A percentile compares a stretch with the other conserved stretches of the same genome.
phyloP scores from a whole-genome alignment of 2,797 vertebrate species.

The Aselliscus stoliczkanus region DNA sequence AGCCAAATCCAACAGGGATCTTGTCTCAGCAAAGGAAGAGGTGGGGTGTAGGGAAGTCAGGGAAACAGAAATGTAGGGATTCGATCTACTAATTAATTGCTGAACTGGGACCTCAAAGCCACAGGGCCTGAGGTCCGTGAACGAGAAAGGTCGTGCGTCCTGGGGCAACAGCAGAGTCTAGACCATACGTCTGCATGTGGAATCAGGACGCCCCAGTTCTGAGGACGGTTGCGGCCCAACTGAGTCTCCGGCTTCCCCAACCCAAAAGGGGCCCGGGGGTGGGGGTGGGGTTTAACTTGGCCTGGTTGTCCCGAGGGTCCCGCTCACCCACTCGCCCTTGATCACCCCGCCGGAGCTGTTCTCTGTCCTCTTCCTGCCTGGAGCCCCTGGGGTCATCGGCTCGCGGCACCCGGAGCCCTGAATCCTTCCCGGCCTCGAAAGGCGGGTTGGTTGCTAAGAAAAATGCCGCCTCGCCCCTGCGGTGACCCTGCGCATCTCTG shows the following conservation, averaged over 20 bases:
- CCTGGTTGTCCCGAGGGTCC: no score
- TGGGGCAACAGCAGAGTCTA: not conserved
- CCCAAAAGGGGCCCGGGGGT: rapidly evolving
- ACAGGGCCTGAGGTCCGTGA: rapidly evolving
- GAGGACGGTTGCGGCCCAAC: rapidly evolving
- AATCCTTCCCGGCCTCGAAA: not conserved
- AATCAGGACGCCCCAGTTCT: not conserved
- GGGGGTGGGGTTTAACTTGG: no score
- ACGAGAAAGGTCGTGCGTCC: rapidly evolving
- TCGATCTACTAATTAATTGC: not conserved
- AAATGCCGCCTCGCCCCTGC: rapidly evolving
- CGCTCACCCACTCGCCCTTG: rapidly evolving
- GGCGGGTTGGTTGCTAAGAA: not conserved
- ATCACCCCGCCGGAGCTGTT: not conserved
- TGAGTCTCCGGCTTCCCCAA: no score
- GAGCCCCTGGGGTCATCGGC: not conserved
- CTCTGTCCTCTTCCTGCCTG: no score
- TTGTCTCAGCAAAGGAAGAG: not conserved
- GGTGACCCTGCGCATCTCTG: not conserved
- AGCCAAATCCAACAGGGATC: not conserved
- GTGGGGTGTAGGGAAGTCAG: not conserved
- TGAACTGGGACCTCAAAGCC: not conserved
- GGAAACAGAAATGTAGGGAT: not conserved
- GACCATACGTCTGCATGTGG: rapidly evolving
- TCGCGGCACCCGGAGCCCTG: not conserved